Conservation (phyloP, 1,140 invertebrate genomes). For the Pseudomyrmex cubaensis region DNA sequence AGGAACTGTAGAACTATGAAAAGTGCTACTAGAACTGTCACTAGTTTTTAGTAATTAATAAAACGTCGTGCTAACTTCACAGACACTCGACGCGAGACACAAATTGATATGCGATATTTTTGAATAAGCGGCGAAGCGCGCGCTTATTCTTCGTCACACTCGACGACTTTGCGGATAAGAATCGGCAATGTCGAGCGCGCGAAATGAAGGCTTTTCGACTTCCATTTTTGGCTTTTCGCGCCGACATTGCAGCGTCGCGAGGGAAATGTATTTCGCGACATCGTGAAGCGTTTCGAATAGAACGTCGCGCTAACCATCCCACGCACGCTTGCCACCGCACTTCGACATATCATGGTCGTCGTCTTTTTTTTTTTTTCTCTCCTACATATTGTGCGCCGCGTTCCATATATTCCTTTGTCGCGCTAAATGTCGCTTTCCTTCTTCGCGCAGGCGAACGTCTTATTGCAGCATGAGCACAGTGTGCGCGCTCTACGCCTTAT, state of each 20-base stretch:
- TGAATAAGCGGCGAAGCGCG: background rate
- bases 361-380: conserved; percentile 10
- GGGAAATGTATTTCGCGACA: conserved; percentile 3
- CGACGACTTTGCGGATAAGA: background rate
- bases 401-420: conserved; percentile 31
- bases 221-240: conserved; percentile 25
- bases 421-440: conserved; percentile 24
- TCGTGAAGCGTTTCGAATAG: conserved; percentile 23
- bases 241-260: conserved; percentile 1
- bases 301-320: conserved; percentile 39
- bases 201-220: conserved; percentile 7
- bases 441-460: background rate
- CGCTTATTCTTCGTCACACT: background rate
- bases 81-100: background rate
- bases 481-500: conserved; percentile 1
- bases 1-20: no score
- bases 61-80: no score
- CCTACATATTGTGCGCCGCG: conserved; percentile 26
- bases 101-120: conserved; percentile 14
- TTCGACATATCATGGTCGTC: conserved; percentile 4
- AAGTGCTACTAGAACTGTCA: no score
- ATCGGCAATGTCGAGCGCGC: background rate
- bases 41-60: no score
- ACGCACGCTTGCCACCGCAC: conserved; percentile 17
- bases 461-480: no score